Conservation (phyloP, 2,113 vertebrate species). For the Cariama cristata region DNA sequence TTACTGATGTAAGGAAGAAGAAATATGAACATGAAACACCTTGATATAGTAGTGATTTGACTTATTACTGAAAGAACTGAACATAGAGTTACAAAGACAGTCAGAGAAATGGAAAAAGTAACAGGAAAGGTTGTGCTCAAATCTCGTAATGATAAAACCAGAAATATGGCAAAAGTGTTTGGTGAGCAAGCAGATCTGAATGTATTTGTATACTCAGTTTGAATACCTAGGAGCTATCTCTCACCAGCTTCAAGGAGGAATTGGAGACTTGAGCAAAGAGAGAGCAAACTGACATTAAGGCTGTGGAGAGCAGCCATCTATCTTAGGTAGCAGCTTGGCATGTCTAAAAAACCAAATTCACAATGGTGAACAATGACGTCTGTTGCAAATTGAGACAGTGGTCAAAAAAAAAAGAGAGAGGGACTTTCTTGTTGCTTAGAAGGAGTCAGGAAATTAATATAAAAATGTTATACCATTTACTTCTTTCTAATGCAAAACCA, state of each 20-base stretch:
- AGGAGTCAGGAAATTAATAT: background rate
- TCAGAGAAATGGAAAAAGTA: background rate
- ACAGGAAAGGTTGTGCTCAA: background rate
- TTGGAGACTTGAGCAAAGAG: background rate
- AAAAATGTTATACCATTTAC: background rate
- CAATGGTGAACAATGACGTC: background rate
- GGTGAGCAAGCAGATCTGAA: background rate
- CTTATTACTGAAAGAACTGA: background rate
- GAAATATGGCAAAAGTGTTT: background rate
- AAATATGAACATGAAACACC: background rate
- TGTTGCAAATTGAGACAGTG: background rate
- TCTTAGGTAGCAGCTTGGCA: background rate
- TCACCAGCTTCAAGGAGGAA: background rate
- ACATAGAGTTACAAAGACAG: background rate
- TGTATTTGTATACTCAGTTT: background rate
- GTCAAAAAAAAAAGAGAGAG: fast-evolving
- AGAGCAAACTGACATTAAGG: background rate
- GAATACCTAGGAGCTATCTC: background rate
- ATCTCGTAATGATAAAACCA: background rate
- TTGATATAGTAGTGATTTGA: background rate
- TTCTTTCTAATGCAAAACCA: background rate
- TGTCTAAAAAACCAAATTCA: background rate
- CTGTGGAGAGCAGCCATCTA: background rate
- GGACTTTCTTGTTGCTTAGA: background rate
- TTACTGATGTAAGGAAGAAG: background rate